phyloP scores from a whole-genome alignment of 2,888 invertebrate species.

The Drosophila birchii region DNA sequence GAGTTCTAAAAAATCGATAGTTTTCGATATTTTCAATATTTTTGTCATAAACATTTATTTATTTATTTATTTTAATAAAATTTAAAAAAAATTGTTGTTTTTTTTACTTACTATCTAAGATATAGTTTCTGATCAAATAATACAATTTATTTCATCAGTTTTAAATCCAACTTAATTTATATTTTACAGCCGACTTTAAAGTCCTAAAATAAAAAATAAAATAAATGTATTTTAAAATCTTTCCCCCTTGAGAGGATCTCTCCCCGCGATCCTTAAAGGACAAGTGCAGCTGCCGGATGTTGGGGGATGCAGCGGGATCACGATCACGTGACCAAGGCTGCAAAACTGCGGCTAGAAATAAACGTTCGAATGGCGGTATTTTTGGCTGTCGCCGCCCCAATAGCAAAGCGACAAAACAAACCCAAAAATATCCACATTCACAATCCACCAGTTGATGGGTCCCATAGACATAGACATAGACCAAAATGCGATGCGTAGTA shows the following conservation, averaged over 20 bases:
- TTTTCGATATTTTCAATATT: no score
- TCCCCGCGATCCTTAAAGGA: neutral
- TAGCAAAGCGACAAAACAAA: slow-evolving; percentile 30
- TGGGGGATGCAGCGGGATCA: slow-evolving; percentile 10
- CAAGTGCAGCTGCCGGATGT: slow-evolving; percentile 21
- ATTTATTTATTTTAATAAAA: no score
- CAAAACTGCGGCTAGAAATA: slow-evolving; percentile 36
- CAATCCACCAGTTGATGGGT: slow-evolving; percentile 38
- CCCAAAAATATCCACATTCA: slow-evolving; percentile 31
- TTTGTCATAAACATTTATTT: neutral
- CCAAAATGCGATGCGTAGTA: slow-evolving; percentile 70
- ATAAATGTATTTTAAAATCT: no score
- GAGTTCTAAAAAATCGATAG: neutral
- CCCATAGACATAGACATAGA: slow-evolving; percentile 21
- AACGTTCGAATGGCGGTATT: slow-evolving; percentile 49
- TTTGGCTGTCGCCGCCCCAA: slow-evolving; percentile 53
- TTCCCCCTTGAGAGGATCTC: no score
- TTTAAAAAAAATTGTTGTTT: no score
- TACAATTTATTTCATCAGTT: neutral
- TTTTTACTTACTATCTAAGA: no score
- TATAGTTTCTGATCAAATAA: neutral
- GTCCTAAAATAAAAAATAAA: neutral
- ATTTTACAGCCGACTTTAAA: neutral
- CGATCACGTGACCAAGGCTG: slow-evolving; percentile 46
- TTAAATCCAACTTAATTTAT: neutral